A percentile compares a stretch with the other conserved stretches of the same genome.
phyloP scores from a whole-genome alignment of 2,113 vertebrate species.

The Sprattus sprattus region DNA sequence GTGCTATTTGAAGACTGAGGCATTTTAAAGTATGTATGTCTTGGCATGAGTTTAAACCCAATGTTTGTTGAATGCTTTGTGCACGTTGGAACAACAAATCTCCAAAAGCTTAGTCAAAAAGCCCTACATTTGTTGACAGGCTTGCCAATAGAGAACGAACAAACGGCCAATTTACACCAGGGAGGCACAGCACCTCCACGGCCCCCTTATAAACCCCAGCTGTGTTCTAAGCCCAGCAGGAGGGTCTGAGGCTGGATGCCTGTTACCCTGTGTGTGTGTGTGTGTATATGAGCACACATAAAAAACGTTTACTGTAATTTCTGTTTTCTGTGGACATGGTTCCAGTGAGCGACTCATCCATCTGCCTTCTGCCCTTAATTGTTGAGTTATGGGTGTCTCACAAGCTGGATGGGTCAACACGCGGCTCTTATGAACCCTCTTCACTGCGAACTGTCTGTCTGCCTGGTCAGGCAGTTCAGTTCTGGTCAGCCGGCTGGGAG shows the following conservation, averaged over 20 bases:
- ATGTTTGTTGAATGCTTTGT: conserved; percentile 48
- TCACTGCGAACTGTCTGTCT: not conserved
- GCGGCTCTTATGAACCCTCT: not conserved
- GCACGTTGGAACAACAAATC: conserved; percentile 47
- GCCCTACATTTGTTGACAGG: conserved; percentile 51
- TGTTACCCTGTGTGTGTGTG: conserved; percentile 61
- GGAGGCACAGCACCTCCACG: conserved; percentile 56
- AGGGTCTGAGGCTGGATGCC: conserved; percentile 64
- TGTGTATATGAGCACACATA: conserved; percentile 45
- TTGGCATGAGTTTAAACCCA: conserved; percentile 36
- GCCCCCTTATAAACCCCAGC: conserved; percentile 67
- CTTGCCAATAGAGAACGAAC: conserved; percentile 51
- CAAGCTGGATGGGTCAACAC: conserved; percentile 26
- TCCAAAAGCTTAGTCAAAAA: conserved; percentile 50
- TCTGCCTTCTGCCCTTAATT: conserved; percentile 24
- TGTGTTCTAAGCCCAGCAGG: conserved; percentile 60
- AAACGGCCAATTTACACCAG: conserved; percentile 53
- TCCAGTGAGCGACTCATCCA: conserved; percentile 51
- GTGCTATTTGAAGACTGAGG: not conserved
- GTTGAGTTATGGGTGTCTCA: conserved; percentile 38
- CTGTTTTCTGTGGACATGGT: conserved; percentile 56
- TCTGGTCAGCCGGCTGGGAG: too few relatives aligned
- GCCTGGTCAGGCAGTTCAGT: too few relatives aligned
- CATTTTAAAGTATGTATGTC: conserved; percentile 28
- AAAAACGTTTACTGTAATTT: conserved; percentile 62